Evolutionary conservation across 2,888 invertebrate genomes (phyloP).

Genomic region (Yponomeuta cagnagella): DNA sequence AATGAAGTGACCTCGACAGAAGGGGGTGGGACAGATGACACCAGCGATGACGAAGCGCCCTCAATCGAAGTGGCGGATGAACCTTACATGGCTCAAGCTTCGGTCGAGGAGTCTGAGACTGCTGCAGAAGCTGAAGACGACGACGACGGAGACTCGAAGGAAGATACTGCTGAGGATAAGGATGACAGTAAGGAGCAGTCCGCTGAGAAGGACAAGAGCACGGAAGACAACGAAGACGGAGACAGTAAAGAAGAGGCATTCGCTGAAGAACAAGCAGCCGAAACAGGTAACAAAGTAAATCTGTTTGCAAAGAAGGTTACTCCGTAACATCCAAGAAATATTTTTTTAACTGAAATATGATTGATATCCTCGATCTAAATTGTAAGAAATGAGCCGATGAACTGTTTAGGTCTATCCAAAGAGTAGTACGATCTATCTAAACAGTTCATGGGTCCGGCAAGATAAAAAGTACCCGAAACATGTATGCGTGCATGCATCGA

Average conservation of each 20-base stretch:
- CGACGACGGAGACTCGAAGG: conserved; percentile 22
- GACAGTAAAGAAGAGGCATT: conserved; percentile 59
- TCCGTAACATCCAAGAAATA: no score
- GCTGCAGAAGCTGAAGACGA: conserved; percentile 34
- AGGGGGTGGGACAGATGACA: conserved; percentile 36
- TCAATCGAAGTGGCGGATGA: conserved; percentile 68
- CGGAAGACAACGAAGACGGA: conserved; percentile 44
- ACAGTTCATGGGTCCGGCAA: no score
- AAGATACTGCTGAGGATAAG: conserved; percentile 36
- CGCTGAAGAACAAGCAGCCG: conserved; percentile 65
- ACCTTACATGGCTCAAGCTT: conserved; percentile 61
- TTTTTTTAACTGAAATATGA: no score
- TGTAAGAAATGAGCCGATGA: no score
- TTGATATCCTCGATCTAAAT: no score
- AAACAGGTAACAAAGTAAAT: conserved; percentile 42
- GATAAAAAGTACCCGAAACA: no score
- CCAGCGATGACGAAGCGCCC: conserved; percentile 46
- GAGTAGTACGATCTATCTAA: no score
- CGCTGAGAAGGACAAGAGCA: conserved; percentile 47
- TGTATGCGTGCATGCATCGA: no score
- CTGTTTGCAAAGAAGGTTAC: no score
- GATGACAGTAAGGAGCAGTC: conserved; percentile 43
- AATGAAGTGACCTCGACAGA: conserved; percentile 60
- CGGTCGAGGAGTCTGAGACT: conserved; percentile 61
- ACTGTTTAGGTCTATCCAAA: no score